phyloP scores from a whole-genome alignment of 1,140 invertebrate species.

The Ceratina japonica region DNA sequence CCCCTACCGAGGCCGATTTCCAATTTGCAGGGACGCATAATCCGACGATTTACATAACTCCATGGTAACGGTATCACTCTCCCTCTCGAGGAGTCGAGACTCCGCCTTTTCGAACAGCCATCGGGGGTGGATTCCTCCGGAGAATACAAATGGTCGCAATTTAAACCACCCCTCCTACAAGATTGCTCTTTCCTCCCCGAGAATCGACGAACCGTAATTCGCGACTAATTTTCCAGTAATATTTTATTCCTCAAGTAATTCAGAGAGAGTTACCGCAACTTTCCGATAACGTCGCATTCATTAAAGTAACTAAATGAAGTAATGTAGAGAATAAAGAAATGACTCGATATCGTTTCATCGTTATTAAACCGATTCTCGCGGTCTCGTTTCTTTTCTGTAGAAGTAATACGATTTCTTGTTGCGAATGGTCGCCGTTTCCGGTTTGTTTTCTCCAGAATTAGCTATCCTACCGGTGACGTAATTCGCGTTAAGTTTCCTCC shows the following conservation, averaged over 20 bases:
- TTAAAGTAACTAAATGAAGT: no score
- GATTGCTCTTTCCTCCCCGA: conserved; percentile 1
- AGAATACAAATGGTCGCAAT: conserved; percentile 47
- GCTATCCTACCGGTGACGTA: conserved; percentile 43
- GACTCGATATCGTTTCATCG: no score
- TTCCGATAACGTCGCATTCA: no score
- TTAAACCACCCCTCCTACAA: conserved; percentile 1
- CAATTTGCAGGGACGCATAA: conserved; percentile 62
- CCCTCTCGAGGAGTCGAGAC: conserved; percentile 50
- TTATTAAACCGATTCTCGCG: no score
- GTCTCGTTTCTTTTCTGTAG: no score
- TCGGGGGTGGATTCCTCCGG: conserved; percentile 36
- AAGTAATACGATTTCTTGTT: no score
- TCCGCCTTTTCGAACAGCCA: conserved; percentile 29
- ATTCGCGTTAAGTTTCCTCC: conserved; percentile 66
- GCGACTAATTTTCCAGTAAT: background rate
- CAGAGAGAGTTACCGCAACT: no score
- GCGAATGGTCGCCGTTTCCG: background rate
- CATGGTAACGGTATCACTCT: conserved; percentile 61
- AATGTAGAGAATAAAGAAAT: no score
- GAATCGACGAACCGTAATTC: conserved; percentile 5
- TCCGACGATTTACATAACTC: conserved; percentile 64
- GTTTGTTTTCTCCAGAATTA: conserved; percentile 30
- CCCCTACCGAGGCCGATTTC: conserved; percentile 43
- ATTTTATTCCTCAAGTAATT: background rate